Base-by-base conservation (phyloP, 2,113 vertebrate genomes). In the Podilymbus podiceps region DNA sequence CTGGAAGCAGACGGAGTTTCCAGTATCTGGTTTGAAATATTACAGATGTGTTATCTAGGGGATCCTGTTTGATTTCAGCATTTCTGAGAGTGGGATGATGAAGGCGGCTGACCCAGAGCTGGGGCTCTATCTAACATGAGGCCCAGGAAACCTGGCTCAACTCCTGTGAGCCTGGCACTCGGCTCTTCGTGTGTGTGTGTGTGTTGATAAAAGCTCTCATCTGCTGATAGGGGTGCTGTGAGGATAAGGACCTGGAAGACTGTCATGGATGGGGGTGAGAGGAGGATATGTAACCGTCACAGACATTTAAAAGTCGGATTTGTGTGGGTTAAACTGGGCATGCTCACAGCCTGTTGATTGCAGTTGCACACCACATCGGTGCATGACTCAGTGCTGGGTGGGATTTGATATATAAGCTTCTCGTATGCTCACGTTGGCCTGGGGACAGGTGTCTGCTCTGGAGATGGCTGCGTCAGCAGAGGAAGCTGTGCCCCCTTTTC, bases 261-360 rank as follows among this genome's bases (percentile, higher is more conserved):
- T 90, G 77, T 93, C 79, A 59, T 52, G 82, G 83, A 86, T 60
- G 92, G 33, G 91, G 73, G 90, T 93, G 94, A 96, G 83, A 89
- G 86, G 88, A 96, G 95, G 96, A 95, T 94, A 96, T 79, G 86
- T 73, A 89, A 86, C 93, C 5, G 76, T 88, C n/a, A 3, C 83
- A 93, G 92, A 59, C 52, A 5, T 85, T 94, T 40, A 81, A 38
- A 90, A 93, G 94, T 95, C 69, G 80, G 90, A 94, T 94, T 96
- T 97, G 96, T 96, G 94, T 95, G 92, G 95, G 95, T 95, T 95
- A 94, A 90, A 94, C 90, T 81, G 76, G 96, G 90, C 94, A 93
- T 96, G 92, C 93, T 94, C n/a, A 2, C 90, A 90, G 96, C 92
- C 82, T 93, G 93, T 90, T 96, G 95, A 77, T 86, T 76, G 72